phyloP scores from a whole-genome alignment of 2,888 invertebrate genomes.

The Peribatodes rhomboidaria region DNA sequence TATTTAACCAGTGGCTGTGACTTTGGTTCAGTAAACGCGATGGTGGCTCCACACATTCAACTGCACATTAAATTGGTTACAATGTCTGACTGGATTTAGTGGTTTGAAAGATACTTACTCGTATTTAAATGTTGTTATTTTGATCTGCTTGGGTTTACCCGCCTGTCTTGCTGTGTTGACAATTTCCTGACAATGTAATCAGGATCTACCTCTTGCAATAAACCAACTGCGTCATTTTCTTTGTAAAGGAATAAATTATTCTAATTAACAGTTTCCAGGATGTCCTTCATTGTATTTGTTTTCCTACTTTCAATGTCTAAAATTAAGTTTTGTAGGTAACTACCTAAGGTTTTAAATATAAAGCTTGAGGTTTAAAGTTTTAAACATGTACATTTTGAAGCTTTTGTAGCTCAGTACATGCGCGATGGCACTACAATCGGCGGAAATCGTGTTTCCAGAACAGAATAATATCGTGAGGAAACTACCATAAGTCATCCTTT shows the following conservation, averaged over 20 bases:
- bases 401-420: too few species aligned
- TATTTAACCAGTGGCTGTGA: too few species aligned
- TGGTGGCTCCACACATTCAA: not conserved
- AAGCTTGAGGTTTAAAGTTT: too few species aligned
- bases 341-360: too few species aligned
- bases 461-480: too few species aligned
- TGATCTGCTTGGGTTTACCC: conserved; percentile 11
- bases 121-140: conserved; percentile 3
- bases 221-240: conserved; percentile 7
- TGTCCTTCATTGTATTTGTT: too few species aligned
- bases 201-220: not conserved
- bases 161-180: conserved; percentile 1
- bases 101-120: not conserved
- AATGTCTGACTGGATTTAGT: not conserved
- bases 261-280: not conserved
- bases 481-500: too few species aligned
- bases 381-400: too few species aligned
- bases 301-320: not conserved
- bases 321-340: too few species aligned
- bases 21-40: not conserved
- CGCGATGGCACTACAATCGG: too few species aligned
- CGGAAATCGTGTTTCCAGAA: too few species aligned
- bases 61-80: not conserved
- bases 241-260: conserved; percentile 3
- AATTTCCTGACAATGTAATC: conserved; percentile 17